Conservation (phyloP, 2,888 invertebrate species). For the Meloe dianella region DNA sequence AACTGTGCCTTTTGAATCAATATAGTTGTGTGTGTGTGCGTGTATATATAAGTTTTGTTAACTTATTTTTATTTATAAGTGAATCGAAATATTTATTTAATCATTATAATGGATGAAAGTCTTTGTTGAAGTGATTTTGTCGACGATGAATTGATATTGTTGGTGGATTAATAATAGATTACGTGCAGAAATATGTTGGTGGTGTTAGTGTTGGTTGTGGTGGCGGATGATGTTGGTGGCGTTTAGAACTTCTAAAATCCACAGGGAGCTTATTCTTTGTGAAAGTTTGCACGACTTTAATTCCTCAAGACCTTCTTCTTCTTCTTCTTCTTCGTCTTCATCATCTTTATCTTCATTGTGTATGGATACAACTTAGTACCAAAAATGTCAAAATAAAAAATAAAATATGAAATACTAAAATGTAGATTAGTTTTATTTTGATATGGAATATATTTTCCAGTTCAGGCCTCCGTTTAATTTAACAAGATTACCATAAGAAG, state of each 20-base stretch:
- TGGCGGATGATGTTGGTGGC: slow-evolving; percentile 11
- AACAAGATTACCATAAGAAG: slow-evolving; percentile 52
- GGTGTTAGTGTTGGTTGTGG: neutral
- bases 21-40: too few relatives aligned
- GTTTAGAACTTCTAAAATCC: slow-evolving; percentile 42
- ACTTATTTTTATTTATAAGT: too few relatives aligned
- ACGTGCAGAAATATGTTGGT: slow-evolving; percentile 37
- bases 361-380: neutral
- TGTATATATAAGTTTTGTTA: too few relatives aligned
- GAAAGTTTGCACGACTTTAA: slow-evolving; percentile 31
- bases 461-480: slow-evolving; percentile 52
- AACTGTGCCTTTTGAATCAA: too few relatives aligned
- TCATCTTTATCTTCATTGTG: neutral
- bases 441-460: slow-evolving; percentile 51
- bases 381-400: slow-evolving; percentile 23
- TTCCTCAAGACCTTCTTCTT: slow-evolving; percentile 27
- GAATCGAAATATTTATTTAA: neutral
- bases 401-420: slow-evolving; percentile 53
- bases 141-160: slow-evolving; percentile 37
- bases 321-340: neutral
- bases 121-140: neutral
- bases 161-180: slow-evolving; percentile 45
- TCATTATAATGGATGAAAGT: neutral
- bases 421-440: slow-evolving; percentile 55
- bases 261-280: slow-evolving; percentile 42